Base-by-base conservation (phyloP, 2,113 vertebrate genomes). In the Fregetta grallaria region DNA sequence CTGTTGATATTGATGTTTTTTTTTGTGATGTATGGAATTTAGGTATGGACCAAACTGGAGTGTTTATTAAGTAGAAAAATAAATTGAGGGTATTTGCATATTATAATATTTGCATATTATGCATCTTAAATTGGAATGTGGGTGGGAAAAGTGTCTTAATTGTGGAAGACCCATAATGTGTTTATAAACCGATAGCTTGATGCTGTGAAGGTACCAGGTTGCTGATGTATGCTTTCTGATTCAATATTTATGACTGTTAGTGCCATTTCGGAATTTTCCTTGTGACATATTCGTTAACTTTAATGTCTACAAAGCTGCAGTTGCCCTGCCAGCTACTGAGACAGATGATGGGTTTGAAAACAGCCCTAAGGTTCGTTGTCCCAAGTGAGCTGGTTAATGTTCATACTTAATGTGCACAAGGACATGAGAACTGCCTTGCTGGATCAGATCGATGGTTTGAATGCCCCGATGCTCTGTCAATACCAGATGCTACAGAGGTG, bases 261-360 rank as follows among this genome's bases (percentile, higher is more conserved):
- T 70, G 56, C 66, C 59, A n/a, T 55, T 87, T 90, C 62, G 80
- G 75, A 94, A 32, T 94, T 96, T 96, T 95, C 75, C 76, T 78
- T 85, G 53, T 83, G 70, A 81, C 44, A 17, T 91, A 68, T 81
- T 95, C 94, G 90, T 96, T 97, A 95, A 70, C 59, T 91, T 84
- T 21, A 65, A 88, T 71, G 42, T 86, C 49, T 87, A 27, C 78
- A 62, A 40, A 86, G 87, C 88, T 84, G 71, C 36, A 9, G 20
- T 93, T 88, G 87, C 58, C 38, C 76, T 91, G 89, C 49, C 58
- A 68, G 85, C 65, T 90, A 47, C 87, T 42, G 68, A 80, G 93
- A 72, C 72, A 52, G 83, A 53, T 62, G 81, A 38, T 67, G 65
- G 53, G 56, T 86, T 91, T 74, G 88, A 82, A 96, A 92, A 29